Base-by-base conservation (phyloP, 2,113 vertebrate genomes). In the Colinus virginianus region DNA sequence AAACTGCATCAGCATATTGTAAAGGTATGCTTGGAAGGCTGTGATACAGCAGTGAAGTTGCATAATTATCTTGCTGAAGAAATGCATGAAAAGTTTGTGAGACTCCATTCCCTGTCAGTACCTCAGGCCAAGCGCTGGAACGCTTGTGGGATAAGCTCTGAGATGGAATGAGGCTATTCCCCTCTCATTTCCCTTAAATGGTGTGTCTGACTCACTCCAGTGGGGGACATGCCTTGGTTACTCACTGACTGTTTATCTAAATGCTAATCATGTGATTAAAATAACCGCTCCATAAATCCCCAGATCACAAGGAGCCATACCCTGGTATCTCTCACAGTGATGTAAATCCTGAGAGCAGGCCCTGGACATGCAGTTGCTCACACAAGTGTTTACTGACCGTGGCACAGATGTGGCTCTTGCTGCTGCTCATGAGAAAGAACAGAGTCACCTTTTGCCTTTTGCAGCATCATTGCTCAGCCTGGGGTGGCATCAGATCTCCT, bases 1-100 rank as follows among this genome's bases (percentile, higher is more conserved):
- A 56, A 62, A 42, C 17, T 13, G 0, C 0, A 0, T 16, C 20
- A 59, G 38, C 12, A 2, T 19, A 11, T 16, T 5, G 0, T 48
- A 42, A 66, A 40, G n/a, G 48, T 32, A 62, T 26, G 3, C 61
- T n/a, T 56, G 76, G 49, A 59, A 83, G 49, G 7, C 11, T 13
- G 8, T 38, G 49, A 64, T 3, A 6, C 18, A 40, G 64, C 55
- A 71, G 15, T 13, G 56, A 40, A 64, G 58, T 30, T 55, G 62
- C 46, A 25, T 5, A 11, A 13, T 45, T 22, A 43, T 48, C 81
- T 48, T 90, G 20, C 26, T 78, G 70, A 78, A 45, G 80, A 64
- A 64, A 26, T 38, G 26, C 28, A n/a, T 12, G 40, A 78, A 63
- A 46, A 71, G 48, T 13, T 42, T 82, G 30, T 11, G 38, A 43